phyloP scores from a whole-genome alignment of 2,888 invertebrate species.

The Diaprepes abbreviatus region DNA sequence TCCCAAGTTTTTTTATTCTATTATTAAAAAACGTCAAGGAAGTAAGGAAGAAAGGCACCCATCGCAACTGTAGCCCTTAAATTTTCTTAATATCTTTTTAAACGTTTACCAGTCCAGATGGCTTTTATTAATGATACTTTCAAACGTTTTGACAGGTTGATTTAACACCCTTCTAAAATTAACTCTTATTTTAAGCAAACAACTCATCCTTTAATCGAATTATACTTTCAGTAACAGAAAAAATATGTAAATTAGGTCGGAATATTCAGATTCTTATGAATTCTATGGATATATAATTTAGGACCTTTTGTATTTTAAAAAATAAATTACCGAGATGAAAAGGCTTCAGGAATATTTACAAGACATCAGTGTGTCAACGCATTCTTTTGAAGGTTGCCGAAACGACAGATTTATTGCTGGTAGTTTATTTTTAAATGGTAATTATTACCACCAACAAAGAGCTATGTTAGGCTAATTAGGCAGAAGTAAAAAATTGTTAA shows the following conservation, averaged over 20 bases:
- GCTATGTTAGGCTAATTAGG: background rate
- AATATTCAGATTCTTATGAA: background rate
- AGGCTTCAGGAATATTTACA: conserved; percentile 5
- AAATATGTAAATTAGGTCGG: conserved; percentile 11
- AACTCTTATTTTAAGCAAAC: conserved; percentile 30
- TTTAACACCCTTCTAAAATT: conserved; percentile 37
- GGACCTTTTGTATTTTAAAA: conserved; percentile 3
- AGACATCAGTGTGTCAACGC: conserved; percentile 1
- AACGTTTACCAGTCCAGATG: conserved; percentile 34
- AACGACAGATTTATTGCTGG: conserved; percentile 9
- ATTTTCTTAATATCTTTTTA: conserved; percentile 14
- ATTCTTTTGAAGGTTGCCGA: conserved; percentile 1
- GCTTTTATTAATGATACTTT: conserved; percentile 40
- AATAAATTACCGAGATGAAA: background rate
- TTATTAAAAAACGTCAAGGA: background rate
- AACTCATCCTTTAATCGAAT: conserved; percentile 39
- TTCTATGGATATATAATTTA: background rate
- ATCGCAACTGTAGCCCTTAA: background rate
- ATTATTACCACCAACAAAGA: background rate
- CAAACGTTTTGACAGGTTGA: conserved; percentile 40
- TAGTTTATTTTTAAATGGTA: conserved; percentile 6
- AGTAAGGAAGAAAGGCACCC: background rate
- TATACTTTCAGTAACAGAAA: conserved; percentile 7
- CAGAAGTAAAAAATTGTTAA: no score
- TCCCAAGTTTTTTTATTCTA: no score